Percentiles rank a stretch among this genome's conserved stretches.
These are phyloP conservation scores for Mesitornis unicolor DNA, from an alignment of 2,113 vertebrate genomes.

Conservation along the genomic window DNA sequence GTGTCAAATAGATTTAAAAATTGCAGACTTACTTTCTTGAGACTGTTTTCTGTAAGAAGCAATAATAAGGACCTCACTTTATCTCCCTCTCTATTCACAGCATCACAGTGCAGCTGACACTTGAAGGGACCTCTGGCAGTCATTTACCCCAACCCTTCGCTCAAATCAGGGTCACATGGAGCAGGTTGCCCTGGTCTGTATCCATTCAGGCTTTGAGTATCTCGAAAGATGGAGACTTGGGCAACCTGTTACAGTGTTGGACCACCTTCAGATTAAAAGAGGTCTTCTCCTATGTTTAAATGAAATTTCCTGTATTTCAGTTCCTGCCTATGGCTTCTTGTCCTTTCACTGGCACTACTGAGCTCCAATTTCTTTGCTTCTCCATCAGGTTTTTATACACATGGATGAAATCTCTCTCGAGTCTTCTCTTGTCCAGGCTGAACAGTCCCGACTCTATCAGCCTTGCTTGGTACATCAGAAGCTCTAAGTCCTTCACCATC, in stretches of 20 bases:
- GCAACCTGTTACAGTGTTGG: not conserved
- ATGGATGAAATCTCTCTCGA: not conserved
- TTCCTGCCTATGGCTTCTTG: not conserved
- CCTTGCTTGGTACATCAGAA: not conserved
- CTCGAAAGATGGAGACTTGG: not conserved
- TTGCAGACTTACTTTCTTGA: not conserved
- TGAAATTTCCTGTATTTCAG: not conserved
- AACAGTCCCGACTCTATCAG: not conserved
- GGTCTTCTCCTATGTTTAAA: not conserved
- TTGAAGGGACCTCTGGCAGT: not conserved
- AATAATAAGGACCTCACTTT: not conserved
- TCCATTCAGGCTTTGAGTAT: not conserved
- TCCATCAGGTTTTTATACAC: not conserved
- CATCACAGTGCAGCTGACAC: not conserved
- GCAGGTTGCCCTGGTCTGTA: not conserved
- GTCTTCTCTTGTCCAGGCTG: not conserved
- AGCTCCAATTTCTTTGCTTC: not conserved
- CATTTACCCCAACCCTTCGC: fast-evolving
- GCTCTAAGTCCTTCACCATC: not conserved
- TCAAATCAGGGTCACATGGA: not conserved
- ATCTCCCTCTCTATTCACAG: not conserved
- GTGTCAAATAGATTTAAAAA: not conserved
- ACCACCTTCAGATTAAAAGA: not conserved
- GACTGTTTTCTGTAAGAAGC: not conserved
- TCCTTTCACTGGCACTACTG: not conserved